Base-by-base conservation (phyloP, 2,113 vertebrate species). In the Rhinoderma darwinii region DNA sequence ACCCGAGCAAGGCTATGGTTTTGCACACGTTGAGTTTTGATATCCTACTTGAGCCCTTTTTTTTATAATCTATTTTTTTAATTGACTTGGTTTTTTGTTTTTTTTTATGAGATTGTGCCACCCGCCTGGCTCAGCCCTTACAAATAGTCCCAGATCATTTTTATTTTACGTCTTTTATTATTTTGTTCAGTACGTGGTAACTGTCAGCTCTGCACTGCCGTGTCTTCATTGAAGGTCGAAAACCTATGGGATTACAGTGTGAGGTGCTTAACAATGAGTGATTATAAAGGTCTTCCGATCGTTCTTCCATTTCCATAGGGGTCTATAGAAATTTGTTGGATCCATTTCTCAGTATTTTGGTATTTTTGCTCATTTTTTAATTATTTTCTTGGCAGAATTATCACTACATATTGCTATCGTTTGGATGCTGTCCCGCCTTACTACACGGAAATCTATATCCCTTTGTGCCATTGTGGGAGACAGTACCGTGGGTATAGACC, bases 131-230 rank as follows among this genome's bases (percentile, higher is more conserved):
- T 72, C 50, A n/a, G n/a, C 18, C 20, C 66, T 73, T 80, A 4
- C 25, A 54, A 51, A 75, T 66, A 12, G 11, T 72, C 44, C 30
- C 25, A 79, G 35, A 50, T 11, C 68, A 50, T 37, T 41, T 70
- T 70, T 72, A 70, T 81, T 51, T 41, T 2, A 35, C 14, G 85
- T 73, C 66, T 81, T 82, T 78, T n/a, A n/a, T n/a, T n/a, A n/a
- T n/a, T n/a, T n/a, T n/a, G n/a, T 51, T 56, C 27, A 73, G 8
- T 56, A 66, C 66, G 56, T 50, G 41, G 27, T 72, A 80, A 72
- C 20, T 9, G 54, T 30, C 63, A 86, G 84, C 84, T 68, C 35
- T 81, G 84, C 85, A 87, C 86, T 87, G 78, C 86, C 86, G 14
- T 25, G 37, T 20, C 30, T 74, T 41, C 25, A 44, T 27, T 61